Base-by-base conservation (phyloP, 2,113 vertebrate species). In the Spea bombifrons region DNA sequence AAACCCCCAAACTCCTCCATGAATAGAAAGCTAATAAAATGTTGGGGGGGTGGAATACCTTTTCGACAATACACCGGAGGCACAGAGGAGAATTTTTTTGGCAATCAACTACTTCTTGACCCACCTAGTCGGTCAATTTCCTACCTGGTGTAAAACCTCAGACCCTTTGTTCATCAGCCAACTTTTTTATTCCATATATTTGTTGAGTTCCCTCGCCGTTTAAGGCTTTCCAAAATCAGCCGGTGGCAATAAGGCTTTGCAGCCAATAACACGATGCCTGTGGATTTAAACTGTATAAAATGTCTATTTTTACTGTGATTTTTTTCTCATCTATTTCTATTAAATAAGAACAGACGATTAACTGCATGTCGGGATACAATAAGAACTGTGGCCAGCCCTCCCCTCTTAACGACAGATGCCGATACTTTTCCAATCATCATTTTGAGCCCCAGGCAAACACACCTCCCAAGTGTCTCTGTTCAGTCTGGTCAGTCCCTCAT, bases 21-120 rank as follows among this genome's bases (percentile, higher is more conserved):
- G 12, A 57, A 67, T 66, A 67, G 64, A 46, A 67, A 52, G 2
- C 17, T 46, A 67, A 57, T 67, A 65, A 75, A 75, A 66, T 44
- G 63, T 44, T 44, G 74, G 47, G 8, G 52, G 49, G 47, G n/a
- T 16, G 59, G 59, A 64, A n/a, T 59, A 59, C 55, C 8, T 12
- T 59, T 13, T 13, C 15, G 15, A 2, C 15, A 59, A 59, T 59
- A 3, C 8, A 13, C 43, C 46, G 10, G 47, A 46, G 46, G 61
- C 61, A n/a, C 53, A 13, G 72, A 12, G 72, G 4, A 59, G 15
- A 59, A 59, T 5, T 64, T 74, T 74, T n/a, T 17, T 16, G 57
- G 57, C 5, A 65, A 48, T 13, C 10, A 59, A 10, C 7, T 7
- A 10, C 50, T 10, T 10, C 10, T 59, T 9, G 55, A 13, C 55